Percentiles rank a stretch among this genome's conserved stretches.
Conservation (phyloP, 2,888 invertebrate genomes). For the Busseola fusca region DNA sequence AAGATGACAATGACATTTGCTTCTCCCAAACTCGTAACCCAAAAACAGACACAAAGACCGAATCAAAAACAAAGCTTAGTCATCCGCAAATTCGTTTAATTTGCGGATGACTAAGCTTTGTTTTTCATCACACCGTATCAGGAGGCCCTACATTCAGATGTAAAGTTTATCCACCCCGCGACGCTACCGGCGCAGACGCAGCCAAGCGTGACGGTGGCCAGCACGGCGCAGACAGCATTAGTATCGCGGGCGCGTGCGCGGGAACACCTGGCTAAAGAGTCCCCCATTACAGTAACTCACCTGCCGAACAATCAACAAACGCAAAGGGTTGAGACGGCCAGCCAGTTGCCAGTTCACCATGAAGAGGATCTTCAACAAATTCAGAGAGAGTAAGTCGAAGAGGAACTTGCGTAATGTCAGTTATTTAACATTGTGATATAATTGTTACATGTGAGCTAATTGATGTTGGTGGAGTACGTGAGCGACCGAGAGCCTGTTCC, state of each 20-base stretch:
- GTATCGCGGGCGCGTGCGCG: slow-evolving; percentile 76
- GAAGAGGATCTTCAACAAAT: slow-evolving; percentile 80
- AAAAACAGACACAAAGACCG: slow-evolving; percentile 41
- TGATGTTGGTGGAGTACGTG: slow-evolving; percentile 35
- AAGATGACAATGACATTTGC: background rate
- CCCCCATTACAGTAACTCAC: slow-evolving; percentile 16
- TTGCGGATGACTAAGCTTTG: slow-evolving; percentile 60
- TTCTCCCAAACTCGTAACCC: background rate
- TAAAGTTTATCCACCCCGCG: slow-evolving; percentile 81
- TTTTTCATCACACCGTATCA: slow-evolving; percentile 57
- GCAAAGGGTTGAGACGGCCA: slow-evolving; percentile 7
- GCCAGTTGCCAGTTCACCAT: slow-evolving; percentile 59
- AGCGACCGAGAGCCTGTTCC: slow-evolving; percentile 35
- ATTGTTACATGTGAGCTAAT: slow-evolving; percentile 47
- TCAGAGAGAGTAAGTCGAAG: slow-evolving; percentile 79
- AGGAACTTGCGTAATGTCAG: slow-evolving; percentile 34
- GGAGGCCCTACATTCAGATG: slow-evolving; percentile 60
- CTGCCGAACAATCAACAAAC: slow-evolving; percentile 17
- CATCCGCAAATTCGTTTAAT: slow-evolving; percentile 57
- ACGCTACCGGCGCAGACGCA: slow-evolving; percentile 72
- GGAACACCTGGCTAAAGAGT: slow-evolving; percentile 66
- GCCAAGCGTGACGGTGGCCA: slow-evolving; percentile 74
- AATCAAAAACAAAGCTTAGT: slow-evolving; percentile 54
- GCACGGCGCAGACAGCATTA: slow-evolving; percentile 71
- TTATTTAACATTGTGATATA: slow-evolving; percentile 47